Percentiles rank a stretch among this genome's conserved stretches.
phyloP scores from a whole-genome alignment of 2,797 vertebrate species.

The Hozukius guyotensis region DNA sequence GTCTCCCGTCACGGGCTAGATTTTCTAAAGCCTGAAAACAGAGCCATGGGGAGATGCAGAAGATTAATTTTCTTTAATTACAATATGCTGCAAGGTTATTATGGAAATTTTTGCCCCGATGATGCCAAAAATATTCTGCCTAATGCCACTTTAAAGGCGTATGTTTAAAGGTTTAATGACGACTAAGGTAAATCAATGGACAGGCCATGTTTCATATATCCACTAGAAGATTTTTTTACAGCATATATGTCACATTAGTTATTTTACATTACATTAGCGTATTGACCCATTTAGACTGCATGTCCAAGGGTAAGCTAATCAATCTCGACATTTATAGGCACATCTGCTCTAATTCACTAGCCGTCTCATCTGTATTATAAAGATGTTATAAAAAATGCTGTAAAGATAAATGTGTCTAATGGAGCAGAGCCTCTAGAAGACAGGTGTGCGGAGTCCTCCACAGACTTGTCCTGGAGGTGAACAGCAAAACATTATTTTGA shows the following conservation, averaged over 20 bases:
- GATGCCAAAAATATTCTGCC: too few relatives aligned
- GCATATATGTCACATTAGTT: neutral
- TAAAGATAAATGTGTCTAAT: neutral
- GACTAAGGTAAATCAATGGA: neutral
- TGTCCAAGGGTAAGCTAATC: neutral
- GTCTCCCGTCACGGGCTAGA: rapidly evolving
- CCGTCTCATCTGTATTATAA: neutral
- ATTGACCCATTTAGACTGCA: neutral
- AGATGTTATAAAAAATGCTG: neutral
- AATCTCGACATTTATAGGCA: neutral
- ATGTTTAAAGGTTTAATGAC: neutral
- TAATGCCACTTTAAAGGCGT: neutral
- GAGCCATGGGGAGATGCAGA: rapidly evolving
- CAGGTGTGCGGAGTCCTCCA: neutral
- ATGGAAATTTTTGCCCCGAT: too few relatives aligned
- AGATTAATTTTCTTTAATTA: too few relatives aligned
- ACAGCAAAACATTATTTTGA: neutral
- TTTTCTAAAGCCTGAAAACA: too few relatives aligned
- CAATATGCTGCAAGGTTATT: too few relatives aligned
- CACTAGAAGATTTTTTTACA: neutral
- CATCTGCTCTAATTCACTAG: neutral
- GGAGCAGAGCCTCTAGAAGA: neutral
- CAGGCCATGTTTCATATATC: neutral
- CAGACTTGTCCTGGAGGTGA: neutral
- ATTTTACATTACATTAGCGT: too few relatives aligned